Percentiles rank a stretch among this genome's conserved stretches.
phyloP scores from a whole-genome alignment of 2,113 vertebrate genomes.

The Lepus europaeus region DNA sequence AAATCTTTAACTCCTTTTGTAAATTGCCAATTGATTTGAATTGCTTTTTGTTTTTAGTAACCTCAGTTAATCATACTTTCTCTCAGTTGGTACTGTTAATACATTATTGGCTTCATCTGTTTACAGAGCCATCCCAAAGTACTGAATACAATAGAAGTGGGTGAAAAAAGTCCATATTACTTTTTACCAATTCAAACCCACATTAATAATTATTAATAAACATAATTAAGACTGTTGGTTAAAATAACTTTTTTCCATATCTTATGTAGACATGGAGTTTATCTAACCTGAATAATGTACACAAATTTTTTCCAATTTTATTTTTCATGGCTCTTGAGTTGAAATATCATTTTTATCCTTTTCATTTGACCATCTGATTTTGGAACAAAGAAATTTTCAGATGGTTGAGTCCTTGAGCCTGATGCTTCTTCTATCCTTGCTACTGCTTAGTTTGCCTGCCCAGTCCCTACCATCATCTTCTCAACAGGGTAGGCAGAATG shows the following conservation, averaged over 20 bases:
- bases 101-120: too few relatives aligned
- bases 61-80: too few relatives aligned
- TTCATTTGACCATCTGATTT: background rate
- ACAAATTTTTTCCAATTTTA: background rate
- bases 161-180: too few relatives aligned
- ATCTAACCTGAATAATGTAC: background rate
- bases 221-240: background rate
- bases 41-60: too few relatives aligned
- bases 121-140: too few relatives aligned
- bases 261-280: background rate
- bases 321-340: background rate
- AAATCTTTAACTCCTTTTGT: too few relatives aligned
- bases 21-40: too few relatives aligned
- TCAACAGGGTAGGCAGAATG: background rate
- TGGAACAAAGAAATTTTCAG: background rate
- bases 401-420: background rate
- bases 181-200: background rate
- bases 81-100: too few relatives aligned
- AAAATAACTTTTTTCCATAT: background rate
- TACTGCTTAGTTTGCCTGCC: background rate
- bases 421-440: background rate
- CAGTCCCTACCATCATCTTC: background rate
- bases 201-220: background rate
- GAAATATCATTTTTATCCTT: background rate
- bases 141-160: too few relatives aligned